Evolutionary conservation across 2,797 vertebrate species (phyloP).

Genomic region (Enteromius trimaculatus): DNA sequence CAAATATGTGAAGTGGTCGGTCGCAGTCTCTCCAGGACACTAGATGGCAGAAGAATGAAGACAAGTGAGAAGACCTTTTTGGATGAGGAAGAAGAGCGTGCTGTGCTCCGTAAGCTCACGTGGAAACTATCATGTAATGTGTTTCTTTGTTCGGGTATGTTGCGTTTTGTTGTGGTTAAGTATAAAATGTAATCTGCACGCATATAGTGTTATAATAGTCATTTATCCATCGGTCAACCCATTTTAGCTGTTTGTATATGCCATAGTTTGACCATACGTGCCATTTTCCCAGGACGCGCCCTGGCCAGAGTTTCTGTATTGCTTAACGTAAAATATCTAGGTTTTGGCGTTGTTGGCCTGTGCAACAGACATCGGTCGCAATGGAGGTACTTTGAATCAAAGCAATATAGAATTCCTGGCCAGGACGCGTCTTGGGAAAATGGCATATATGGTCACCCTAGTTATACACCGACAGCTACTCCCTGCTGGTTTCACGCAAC

Average conservation of each 20-base stretch:
- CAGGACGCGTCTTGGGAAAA: too few relatives aligned
- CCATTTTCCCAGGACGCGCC: too few relatives aligned
- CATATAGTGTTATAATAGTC: not conserved
- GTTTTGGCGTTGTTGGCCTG: too few relatives aligned
- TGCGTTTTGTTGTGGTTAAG: not conserved
- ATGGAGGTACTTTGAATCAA: too few relatives aligned
- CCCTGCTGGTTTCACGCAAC: not conserved
- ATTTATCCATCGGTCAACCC: not conserved
- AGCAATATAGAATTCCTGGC: too few relatives aligned
- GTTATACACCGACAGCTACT: not conserved
- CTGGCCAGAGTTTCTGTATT: too few relatives aligned
- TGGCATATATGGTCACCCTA: too few relatives aligned
- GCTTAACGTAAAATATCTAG: too few relatives aligned
- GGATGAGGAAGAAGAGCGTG: not conserved
- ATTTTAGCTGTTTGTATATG: not conserved
- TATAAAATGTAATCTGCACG: not conserved
- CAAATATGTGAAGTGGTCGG: not conserved
- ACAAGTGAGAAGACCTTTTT: fast-evolving
- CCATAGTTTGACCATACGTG: too few relatives aligned
- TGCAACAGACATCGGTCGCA: too few relatives aligned
- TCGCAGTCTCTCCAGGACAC: not conserved
- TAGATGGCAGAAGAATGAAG: slow-evolving; percentile 16
- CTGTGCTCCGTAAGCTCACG: not conserved
- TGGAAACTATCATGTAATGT: not conserved
- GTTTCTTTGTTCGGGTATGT: not conserved